phyloP scores from a whole-genome alignment of 1,140 invertebrate species.

The Eriocheir sinensis region DNA sequence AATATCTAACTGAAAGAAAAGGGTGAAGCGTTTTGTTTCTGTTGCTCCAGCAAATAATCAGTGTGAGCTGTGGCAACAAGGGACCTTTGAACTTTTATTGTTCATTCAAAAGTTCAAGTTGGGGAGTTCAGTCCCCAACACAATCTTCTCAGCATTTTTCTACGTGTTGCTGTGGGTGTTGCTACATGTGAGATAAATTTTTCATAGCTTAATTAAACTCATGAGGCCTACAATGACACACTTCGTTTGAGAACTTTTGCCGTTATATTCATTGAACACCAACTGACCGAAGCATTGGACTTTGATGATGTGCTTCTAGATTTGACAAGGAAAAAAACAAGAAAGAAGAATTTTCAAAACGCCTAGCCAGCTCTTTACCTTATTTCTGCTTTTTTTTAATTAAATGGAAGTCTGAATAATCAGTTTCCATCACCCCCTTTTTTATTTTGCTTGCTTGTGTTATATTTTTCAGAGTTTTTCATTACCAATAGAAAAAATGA shows the following conservation, averaged over 20 bases:
- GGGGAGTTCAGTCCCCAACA: constrained; percentile 45
- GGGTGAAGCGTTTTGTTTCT: constrained; percentile 9
- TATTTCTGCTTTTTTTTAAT: neutral
- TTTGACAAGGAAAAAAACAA: constrained; percentile 10
- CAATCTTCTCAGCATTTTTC: neutral
- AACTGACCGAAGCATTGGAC: neutral
- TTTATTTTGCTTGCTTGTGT: too few species aligned
- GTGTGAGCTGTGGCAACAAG: constrained; percentile 42
- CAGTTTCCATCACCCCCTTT: too few species aligned
- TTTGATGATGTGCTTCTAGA: neutral
- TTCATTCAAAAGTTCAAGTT: constrained; percentile 41
- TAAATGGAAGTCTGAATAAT: neutral
- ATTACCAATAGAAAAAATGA: too few species aligned
- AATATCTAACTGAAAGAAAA: constrained; percentile 55
- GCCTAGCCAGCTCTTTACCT: constrained; percentile 4
- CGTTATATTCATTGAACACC: constrained; percentile 20
- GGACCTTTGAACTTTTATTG: constrained; percentile 41
- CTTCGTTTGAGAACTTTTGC: constrained; percentile 16
- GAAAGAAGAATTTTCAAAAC: neutral
- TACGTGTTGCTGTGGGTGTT: constrained; percentile 32
- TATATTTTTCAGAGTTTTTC: too few species aligned
- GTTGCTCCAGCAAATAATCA: constrained; percentile 27
- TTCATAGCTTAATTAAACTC: neutral
- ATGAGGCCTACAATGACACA: constrained; percentile 34
- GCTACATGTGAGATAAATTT: constrained; percentile 32